Conservation (phyloP, 2,888 invertebrate genomes). For the Nemotelus pantherinus region DNA sequence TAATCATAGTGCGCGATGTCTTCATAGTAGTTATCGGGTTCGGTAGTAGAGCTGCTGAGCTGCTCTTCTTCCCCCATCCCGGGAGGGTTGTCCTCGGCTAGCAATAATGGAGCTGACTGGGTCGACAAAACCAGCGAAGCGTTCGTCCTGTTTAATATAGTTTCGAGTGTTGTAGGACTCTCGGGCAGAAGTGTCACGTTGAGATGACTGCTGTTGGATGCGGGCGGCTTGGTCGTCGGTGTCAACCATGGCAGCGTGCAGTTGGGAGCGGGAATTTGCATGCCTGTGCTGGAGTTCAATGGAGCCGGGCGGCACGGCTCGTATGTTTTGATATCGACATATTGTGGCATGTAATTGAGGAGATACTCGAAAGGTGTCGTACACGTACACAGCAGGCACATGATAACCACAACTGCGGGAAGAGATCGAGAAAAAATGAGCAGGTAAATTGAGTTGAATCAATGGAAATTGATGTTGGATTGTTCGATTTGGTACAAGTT, state of each 20-base stretch:
- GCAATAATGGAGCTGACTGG: neutral
- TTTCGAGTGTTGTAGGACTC: neutral
- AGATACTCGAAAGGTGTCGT: constrained; percentile 75
- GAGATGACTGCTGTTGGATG: neutral
- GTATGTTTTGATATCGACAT: constrained; percentile 43
- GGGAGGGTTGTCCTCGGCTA: too few relatives aligned
- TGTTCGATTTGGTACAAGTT: too few relatives aligned
- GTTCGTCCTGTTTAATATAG: neutral
- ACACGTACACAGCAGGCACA: constrained; percentile 72
- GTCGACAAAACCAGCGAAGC: neutral
- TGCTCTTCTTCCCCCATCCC: neutral
- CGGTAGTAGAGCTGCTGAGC: neutral
- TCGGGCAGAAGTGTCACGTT: constrained; percentile 6
- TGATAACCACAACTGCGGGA: constrained; percentile 65
- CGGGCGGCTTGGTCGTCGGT: constrained; percentile 1
- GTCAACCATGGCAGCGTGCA: constrained; percentile 35
- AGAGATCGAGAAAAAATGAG: too few relatives aligned
- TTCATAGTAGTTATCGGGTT: constrained; percentile 24
- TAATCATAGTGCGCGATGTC: constrained; percentile 28
- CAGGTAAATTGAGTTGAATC: neutral
- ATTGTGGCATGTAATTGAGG: constrained; percentile 53
- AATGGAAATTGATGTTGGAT: too few relatives aligned
- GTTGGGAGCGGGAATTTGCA: constrained; percentile 21
- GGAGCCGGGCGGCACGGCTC: constrained; percentile 8
- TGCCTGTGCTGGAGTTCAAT: constrained; percentile 12